Percentiles rank a stretch among this genome's conserved stretches.
phyloP scores from a whole-genome alignment of 2,888 invertebrate genomes.

The Bombylius discolor region DNA sequence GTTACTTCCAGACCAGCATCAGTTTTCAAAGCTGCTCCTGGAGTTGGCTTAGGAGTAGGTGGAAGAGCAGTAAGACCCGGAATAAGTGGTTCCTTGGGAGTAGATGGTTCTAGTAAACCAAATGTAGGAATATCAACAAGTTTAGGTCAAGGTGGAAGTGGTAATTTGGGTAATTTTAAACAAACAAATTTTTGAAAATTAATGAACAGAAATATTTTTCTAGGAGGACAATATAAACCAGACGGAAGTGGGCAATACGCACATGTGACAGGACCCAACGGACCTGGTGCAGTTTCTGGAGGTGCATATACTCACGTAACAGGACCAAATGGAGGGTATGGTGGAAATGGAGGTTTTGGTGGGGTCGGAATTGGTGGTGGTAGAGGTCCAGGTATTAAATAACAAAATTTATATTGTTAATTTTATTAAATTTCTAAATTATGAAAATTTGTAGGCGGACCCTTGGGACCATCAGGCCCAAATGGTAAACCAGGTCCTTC shows the following conservation, averaged over 20 bases:
- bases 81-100: conserved; percentile 20
- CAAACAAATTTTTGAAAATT: not conserved
- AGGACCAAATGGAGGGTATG: conserved; percentile 10
- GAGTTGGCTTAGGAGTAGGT: not conserved
- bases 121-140: not conserved
- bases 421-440: not conserved
- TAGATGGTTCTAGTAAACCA: conserved; percentile 10
- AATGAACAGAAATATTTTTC: no score
- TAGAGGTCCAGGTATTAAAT: not conserved
- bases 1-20: conserved; percentile 8
- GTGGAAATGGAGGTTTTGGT: conserved; percentile 13
- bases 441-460: not conserved
- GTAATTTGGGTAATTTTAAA: not conserved
- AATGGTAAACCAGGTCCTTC: conserved; percentile 16
- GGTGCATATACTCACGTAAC: conserved; percentile 5
- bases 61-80: not conserved
- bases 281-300: conserved; percentile 14
- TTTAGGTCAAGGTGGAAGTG: conserved; percentile 3
- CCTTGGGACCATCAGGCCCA: conserved; percentile 22
- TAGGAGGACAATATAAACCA: conserved; percentile 2
- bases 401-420: not conserved
- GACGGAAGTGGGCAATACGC: conserved; percentile 8
- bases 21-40: not conserved
- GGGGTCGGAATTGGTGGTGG: conserved; percentile 2
- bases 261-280: conserved; percentile 12